These are phyloP conservation scores for Lithophane semibrunnea DNA, from an alignment of 2,888 invertebrate species.

Conservation along the genomic window DNA sequence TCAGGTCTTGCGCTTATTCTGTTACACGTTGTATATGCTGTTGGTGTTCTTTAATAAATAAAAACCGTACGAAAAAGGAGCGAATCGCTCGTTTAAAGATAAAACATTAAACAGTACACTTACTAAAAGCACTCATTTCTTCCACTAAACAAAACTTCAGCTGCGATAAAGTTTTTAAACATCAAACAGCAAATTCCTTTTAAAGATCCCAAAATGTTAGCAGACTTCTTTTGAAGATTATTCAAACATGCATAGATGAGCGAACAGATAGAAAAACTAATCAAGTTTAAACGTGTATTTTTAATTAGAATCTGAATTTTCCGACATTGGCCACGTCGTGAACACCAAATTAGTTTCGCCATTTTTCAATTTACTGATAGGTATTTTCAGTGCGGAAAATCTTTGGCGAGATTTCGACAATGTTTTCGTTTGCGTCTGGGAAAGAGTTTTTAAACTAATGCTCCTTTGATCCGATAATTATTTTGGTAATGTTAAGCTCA, in stretches of 20 bases:
- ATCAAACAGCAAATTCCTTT: slow-evolving; percentile 24
- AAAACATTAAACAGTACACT: slow-evolving; percentile 19
- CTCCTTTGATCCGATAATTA: too few species aligned
- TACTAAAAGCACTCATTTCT: slow-evolving; percentile 47
- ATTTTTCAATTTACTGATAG: slow-evolving; percentile 64
- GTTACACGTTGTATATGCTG: too few species aligned
- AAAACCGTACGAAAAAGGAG: not conserved
- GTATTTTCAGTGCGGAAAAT: slow-evolving; percentile 42
- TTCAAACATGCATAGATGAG: slow-evolving; percentile 19
- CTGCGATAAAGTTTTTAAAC: not conserved
- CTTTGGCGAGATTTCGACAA: not conserved
- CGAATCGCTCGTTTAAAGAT: not conserved
- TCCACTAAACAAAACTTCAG: slow-evolving; percentile 13
- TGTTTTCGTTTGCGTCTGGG: not conserved
- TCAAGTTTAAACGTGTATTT: slow-evolving; percentile 59
- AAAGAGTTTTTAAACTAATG: not conserved
- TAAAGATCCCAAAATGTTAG: slow-evolving; percentile 6
- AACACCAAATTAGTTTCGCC: slow-evolving; percentile 55
- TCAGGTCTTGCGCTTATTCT: too few species aligned
- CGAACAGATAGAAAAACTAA: slow-evolving; percentile 60
- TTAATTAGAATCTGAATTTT: slow-evolving; percentile 71
- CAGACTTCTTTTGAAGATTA: slow-evolving; percentile 28
- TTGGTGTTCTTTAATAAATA: too few species aligned
- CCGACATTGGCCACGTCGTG: slow-evolving; percentile 51
- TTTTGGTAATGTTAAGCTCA: too few species aligned